Percentiles rank a stretch among this genome's conserved stretches.
Conservation (phyloP, 2,113 vertebrate genomes). For the Cercocebus atys region DNA sequence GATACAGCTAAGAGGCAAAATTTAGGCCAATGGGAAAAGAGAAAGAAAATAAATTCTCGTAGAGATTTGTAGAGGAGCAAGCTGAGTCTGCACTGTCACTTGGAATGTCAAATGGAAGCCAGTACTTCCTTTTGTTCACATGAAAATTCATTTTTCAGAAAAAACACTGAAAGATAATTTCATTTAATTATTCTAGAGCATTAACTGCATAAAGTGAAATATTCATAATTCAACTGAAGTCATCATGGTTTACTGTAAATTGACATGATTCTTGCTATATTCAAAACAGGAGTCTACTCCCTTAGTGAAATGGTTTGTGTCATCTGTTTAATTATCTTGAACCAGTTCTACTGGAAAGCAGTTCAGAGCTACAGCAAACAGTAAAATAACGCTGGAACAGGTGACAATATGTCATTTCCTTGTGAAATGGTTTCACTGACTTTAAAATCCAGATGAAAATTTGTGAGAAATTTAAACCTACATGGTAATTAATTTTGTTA, state of each 20-base stretch:
- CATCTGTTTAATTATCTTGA: conserved; percentile 15
- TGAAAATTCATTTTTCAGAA: conserved; percentile 5
- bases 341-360: conserved; percentile 8
- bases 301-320: not conserved
- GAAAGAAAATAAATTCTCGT: not conserved
- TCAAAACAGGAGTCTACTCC: not conserved
- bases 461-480: conserved; percentile 4
- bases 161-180: conserved; percentile 29
- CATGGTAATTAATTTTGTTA: conserved; percentile 23
- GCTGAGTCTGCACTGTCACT: not conserved
- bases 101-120: not conserved
- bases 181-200: not conserved
- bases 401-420: not conserved
- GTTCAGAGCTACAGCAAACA: not conserved
- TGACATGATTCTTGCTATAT: not conserved
- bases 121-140: conserved; percentile 42
- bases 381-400: not conserved
- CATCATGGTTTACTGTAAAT: not conserved
- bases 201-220: conserved; percentile 5
- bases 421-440: conserved; percentile 25
- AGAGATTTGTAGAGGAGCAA: not conserved
- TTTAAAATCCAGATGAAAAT: conserved; percentile 28
- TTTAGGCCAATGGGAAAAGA: not conserved
- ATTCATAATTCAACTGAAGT: not conserved
- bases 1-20: not conserved